Base-by-base conservation (phyloP, 2,888 invertebrate genomes). In the Polyploca ridens region DNA sequence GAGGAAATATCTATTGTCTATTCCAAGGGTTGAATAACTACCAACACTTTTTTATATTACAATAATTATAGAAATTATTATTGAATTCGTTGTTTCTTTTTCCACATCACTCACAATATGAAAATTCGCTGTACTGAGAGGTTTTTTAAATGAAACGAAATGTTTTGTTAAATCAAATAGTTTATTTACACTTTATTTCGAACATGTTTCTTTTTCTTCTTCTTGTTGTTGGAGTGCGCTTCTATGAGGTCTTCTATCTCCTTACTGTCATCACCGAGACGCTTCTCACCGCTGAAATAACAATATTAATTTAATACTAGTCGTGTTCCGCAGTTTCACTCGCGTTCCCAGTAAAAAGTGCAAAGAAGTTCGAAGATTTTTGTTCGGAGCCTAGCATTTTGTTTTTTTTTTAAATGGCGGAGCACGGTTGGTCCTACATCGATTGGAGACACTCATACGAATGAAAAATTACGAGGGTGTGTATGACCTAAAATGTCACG, bases 21-120 rank as follows among this genome's bases (percentile, higher is more conserved):
- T 94, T 94, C 93, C 94, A 91, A 90, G 90, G 94, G 94, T 93
- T 91, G 87, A 88, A 88, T 88, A 92, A 93, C 89, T 91, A 93
- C 90, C 93, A 88, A 94, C 93, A 94, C 94, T 94, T 94, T 94
- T 94, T 94, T 94, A 94, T 94, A 94, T 94, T 94, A 94, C 93
- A 92, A 94, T 94, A 94, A 94, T 94, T 94, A 94, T 94, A 94
- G 94, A 94, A 94, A 94, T 94, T 94, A 94, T 94, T 94, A 94
- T 94, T 94, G 94, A 94, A 83, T 66, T 63, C 68, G 78, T 84
- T 74, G 86, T 90, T 90, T 86, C 69, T 85, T 84, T 67, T 3
- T 41, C 46, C 5, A 59, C 8, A 58, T 41, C 35, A 59, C 58
- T 8, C 33, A 58, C 33, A 27, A 19, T 19, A 0, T 19, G 7